These are phyloP conservation scores for Himantopus leucocephalus DNA, from an alignment of 2,113 vertebrate species.

Conservation along the genomic window DNA sequence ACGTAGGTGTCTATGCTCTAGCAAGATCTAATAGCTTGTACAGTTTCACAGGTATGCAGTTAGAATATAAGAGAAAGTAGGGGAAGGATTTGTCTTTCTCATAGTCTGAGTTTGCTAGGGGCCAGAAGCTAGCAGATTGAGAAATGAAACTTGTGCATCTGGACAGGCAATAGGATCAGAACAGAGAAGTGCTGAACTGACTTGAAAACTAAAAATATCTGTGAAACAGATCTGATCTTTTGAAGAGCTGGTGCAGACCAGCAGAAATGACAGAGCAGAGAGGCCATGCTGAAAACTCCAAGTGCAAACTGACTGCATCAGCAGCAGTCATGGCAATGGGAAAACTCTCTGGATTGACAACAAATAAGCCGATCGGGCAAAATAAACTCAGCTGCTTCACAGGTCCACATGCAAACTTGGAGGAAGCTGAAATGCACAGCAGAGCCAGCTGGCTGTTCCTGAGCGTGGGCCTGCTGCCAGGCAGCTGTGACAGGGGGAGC, in stretches of 20 bases:
- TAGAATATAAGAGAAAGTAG: neutral
- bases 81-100: neutral
- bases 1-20: neutral
- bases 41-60: neutral
- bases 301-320: neutral
- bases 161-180: neutral
- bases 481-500: slow-evolving; percentile 26
- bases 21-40: neutral
- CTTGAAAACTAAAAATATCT: neutral
- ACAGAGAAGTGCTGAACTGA: neutral
- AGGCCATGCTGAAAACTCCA: neutral
- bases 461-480: slow-evolving; percentile 2
- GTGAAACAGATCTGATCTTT: neutral
- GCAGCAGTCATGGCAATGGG: neutral
- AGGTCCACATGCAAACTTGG: neutral
- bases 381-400: slow-evolving; percentile 30
- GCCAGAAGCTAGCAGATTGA: neutral
- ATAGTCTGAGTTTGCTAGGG: neutral
- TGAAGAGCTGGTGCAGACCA: neutral
- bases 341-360: neutral
- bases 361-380: neutral
- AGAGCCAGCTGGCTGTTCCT: slow-evolving; percentile 50
- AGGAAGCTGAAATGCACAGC: neutral
- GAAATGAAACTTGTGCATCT: neutral
- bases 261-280: neutral